Percentiles rank a stretch among this genome's conserved stretches.
Conservation (phyloP, 2,797 vertebrate species). For the Malurus leucopterus region DNA sequence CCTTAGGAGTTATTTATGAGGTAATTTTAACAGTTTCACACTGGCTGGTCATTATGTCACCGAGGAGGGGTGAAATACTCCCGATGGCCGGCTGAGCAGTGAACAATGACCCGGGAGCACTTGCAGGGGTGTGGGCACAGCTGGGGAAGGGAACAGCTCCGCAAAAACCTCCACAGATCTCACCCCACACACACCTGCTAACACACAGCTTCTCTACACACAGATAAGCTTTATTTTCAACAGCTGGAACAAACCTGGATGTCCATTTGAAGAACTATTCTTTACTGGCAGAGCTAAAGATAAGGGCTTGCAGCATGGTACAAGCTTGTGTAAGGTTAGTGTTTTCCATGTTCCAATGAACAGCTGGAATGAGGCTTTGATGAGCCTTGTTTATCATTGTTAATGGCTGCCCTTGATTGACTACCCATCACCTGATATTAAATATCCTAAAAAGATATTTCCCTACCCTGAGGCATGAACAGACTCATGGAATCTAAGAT, state of each 20-base stretch:
- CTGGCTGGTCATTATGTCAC: slow-evolving; percentile 68
- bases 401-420: not conserved
- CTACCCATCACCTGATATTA: not conserved
- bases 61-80: slow-evolving; percentile 23
- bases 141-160: not conserved
- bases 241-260: not conserved
- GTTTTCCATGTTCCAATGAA: slow-evolving; percentile 16
- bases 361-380: slow-evolving; percentile 16
- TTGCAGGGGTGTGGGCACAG: not conserved
- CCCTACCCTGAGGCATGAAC: slow-evolving; percentile 19
- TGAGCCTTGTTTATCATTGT: not conserved
- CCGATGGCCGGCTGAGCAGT: not conserved
- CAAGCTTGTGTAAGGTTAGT: slow-evolving; percentile 1
- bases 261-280: not conserved
- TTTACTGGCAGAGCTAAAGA: slow-evolving; percentile 12
- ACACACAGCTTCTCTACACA: not conserved
- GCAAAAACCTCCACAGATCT: not conserved
- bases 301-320: slow-evolving; percentile 37
- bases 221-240: not conserved
- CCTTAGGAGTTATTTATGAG: slow-evolving; percentile 75
- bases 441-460: slow-evolving; percentile 36
- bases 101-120: not conserved
- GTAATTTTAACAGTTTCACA: slow-evolving; percentile 72
- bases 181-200: not conserved
- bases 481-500: slow-evolving; percentile 38